phyloP scores from a whole-genome alignment of 2,888 invertebrate genomes.

The Oscheius myriophilus region DNA sequence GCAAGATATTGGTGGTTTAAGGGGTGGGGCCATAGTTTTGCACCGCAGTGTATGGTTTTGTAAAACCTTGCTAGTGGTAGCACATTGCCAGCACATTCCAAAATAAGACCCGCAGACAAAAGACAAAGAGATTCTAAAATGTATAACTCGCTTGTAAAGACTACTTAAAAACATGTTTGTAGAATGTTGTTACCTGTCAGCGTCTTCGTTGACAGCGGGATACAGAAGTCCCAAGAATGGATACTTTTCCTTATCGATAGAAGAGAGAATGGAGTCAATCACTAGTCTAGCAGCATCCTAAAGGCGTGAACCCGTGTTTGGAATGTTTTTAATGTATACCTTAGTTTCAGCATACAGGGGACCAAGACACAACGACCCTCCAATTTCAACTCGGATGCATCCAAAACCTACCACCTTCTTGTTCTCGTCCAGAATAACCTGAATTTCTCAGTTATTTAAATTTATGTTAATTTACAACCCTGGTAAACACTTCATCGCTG shows the following conservation, averaged over 20 bases:
- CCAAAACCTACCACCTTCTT: constrained; percentile 37
- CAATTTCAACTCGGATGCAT: constrained; percentile 36
- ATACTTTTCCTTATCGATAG: constrained; percentile 30
- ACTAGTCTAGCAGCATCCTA: constrained; percentile 35
- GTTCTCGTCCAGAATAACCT: constrained; percentile 33
- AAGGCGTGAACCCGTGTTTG: no score
- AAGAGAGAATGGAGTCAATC: constrained; percentile 27
- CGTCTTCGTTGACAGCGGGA: constrained; percentile 34
- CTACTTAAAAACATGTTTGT: no score
- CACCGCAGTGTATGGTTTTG: no score
- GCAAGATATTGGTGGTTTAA: no score
- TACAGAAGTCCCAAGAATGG: constrained; percentile 33
- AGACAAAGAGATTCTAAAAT: no score
- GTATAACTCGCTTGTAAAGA: no score
- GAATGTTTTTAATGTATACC: no score
- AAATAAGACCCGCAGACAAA: no score
- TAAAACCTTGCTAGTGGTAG: no score
- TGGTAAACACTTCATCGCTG: constrained; percentile 34
- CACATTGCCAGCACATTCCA: no score
- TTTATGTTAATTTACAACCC: constrained; percentile 18
- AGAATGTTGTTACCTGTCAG: constrained; percentile 5
- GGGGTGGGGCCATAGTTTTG: no score
- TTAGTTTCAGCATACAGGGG: constrained; percentile 41
- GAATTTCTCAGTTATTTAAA: not conserved
- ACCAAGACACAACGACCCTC: constrained; percentile 32